Base-by-base conservation (phyloP, 2,113 vertebrate species). In the Nibea coibor region DNA sequence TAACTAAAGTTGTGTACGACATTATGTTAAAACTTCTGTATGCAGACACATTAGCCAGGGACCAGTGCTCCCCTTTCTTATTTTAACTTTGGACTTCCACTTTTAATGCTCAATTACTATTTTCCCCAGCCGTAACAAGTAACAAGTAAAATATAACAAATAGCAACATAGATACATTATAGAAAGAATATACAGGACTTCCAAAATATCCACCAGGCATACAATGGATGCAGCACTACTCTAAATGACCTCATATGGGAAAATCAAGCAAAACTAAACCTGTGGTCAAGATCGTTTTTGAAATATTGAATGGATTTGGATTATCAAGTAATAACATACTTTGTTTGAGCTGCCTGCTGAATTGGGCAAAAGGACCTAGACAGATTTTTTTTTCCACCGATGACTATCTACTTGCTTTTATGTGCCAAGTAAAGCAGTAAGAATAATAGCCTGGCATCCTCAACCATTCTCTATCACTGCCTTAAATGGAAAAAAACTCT, bases 401-500 rank as follows among this genome's bases (percentile, higher is more conserved):
- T 69, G 26, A 53, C 61, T 35, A 69, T 74, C 48, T 75, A 63
- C 57, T 54, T 63, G 24, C 22, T 75, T 47, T 39, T 11, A 3
- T 73, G 47, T 75, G 70, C 73, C 74, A 78, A 85, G 35, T 64
- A 50, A 80, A 88, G 75, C 59, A 75, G n/a, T 24, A 59, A 48
- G 45, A 58, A 50, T 8, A 4, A 75, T 59, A 75, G 39, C 42
- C 35, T 80, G 56, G 71, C 68, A 78, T 80, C n/a, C 43, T 78
- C 24, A 15, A 26, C 11, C 31, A 43, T 10, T 59, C 56, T 48
- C n/a, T 86, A 20, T 70, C 64, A 56, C 24, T 64, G 47, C 86
- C 86, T 83, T 72, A 87, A 86, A 86, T 87, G 83, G 85, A 71
- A 65, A 71, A 65, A 78, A 76, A 72, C 19, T 5, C 15, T 53